Evolutionary conservation across 2,113 vertebrate genomes (phyloP).

Genomic region (Menura novaehollandiae): DNA sequence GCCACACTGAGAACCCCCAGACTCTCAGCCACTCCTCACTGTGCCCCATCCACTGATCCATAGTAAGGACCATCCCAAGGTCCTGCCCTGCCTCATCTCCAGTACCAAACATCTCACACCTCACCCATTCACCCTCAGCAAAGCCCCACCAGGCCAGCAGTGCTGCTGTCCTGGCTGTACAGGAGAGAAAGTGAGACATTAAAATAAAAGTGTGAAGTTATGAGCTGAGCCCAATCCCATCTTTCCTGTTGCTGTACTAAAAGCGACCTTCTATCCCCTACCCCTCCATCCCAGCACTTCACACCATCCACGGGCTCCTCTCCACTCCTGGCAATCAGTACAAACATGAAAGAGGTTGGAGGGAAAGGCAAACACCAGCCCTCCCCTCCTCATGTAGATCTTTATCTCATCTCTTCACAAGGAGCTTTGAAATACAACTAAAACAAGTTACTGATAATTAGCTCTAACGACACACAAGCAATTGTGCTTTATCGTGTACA

Average conservation of each 20-base stretch:
- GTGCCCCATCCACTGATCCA: neutral
- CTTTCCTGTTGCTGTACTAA: rapidly evolving
- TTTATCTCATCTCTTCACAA: neutral
- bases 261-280: neutral
- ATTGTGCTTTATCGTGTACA: slow-evolving; percentile 58
- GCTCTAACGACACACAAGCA: slow-evolving; percentile 66
- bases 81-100: neutral
- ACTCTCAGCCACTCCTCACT: rapidly evolving
- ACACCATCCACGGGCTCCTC: rapidly evolving
- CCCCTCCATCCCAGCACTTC: neutral
- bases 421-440: slow-evolving; percentile 52
- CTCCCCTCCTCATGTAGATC: neutral
- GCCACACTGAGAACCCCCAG: neutral
- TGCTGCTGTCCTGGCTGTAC: neutral
- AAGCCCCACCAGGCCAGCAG: neutral
- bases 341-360: neutral
- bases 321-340: neutral
- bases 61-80: rapidly evolving
- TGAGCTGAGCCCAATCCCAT: neutral
- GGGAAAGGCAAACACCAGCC: neutral
- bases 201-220: neutral
- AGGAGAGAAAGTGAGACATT: neutral
- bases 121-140: neutral
- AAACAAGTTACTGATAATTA: slow-evolving; percentile 68
- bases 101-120: neutral